phyloP scores from a whole-genome alignment of 2,113 vertebrate genomes.

The Lipophrys pholis region DNA sequence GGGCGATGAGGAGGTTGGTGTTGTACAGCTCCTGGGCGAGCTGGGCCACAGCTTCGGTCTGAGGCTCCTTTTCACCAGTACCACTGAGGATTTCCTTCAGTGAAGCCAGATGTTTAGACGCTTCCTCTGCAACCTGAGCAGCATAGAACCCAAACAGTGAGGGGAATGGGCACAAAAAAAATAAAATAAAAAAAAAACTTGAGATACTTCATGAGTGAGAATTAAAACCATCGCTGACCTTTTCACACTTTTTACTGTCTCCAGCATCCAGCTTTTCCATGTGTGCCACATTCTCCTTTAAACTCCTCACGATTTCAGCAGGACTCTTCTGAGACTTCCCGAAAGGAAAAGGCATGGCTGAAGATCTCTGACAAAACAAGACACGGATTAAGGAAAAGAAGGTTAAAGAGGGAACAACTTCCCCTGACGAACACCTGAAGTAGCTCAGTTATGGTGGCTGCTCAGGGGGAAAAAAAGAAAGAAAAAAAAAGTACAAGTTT shows the following conservation, averaged over 20 bases:
- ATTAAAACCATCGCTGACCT: conserved; percentile 65
- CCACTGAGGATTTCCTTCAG: conserved; percentile 85
- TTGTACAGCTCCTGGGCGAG: conserved; percentile 87
- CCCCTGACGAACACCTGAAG: conserved; percentile 6
- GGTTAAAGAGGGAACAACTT: conserved; percentile 35
- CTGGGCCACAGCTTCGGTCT: conserved; percentile 86
- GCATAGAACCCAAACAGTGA: not conserved
- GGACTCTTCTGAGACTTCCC: conserved; percentile 87
- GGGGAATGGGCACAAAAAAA: too few relatives aligned
- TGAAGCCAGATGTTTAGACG: conserved; percentile 82
- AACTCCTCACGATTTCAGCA: conserved; percentile 83
- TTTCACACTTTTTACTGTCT: conserved; percentile 86
- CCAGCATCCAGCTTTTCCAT: conserved; percentile 83
- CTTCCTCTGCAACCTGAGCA: conserved; percentile 83
- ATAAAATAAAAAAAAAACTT: too few relatives aligned
- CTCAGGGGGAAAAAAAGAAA: too few relatives aligned
- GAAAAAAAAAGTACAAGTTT: too few relatives aligned
- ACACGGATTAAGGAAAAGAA: not conserved
- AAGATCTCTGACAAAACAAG: conserved; percentile 35
- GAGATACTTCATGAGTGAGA: too few relatives aligned
- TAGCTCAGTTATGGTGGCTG: too few relatives aligned
- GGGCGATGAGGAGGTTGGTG: conserved; percentile 84
- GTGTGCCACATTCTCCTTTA: conserved; percentile 84
- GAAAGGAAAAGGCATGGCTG: conserved; percentile 86
- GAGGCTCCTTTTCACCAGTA: conserved; percentile 86